phyloP scores from a whole-genome alignment of 1,140 invertebrate species.

The Nephila pilipes region DNA sequence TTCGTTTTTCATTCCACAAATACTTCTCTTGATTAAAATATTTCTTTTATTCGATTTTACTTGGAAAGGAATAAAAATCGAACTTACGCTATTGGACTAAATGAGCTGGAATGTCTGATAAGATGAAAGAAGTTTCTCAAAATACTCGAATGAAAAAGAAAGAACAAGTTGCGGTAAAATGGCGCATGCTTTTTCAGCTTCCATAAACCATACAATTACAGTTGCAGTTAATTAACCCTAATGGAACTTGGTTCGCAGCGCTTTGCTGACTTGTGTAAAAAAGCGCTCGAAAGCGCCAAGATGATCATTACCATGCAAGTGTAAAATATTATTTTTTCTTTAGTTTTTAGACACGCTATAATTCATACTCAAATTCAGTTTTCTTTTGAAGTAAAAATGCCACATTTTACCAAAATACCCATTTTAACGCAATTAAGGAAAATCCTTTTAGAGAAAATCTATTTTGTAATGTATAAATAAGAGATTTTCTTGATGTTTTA shows the following conservation, averaged over 20 bases:
- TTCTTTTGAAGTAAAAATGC: no score
- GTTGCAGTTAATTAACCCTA: constrained; percentile 23
- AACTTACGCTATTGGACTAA: neutral
- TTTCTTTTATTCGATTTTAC: neutral
- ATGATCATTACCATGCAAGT: neutral
- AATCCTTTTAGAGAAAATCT: no score
- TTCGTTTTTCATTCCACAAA: neutral
- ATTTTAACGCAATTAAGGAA: no score
- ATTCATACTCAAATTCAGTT: no score
- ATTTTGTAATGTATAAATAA: no score
- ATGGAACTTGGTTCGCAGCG: neutral
- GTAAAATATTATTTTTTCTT: neutral
- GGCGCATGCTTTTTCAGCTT: neutral
- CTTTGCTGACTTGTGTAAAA: neutral
- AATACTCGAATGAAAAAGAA: neutral
- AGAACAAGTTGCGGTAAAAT: neutral
- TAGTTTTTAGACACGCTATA: no score
- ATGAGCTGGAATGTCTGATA: neutral
- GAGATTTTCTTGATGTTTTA: no score
- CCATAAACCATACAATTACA: neutral
- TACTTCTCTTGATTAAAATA: neutral
- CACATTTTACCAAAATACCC: no score
- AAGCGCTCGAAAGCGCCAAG: neutral
- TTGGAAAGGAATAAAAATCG: neutral
- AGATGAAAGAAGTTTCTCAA: neutral